Percentiles rank a stretch among this genome's conserved stretches.
These are phyloP conservation scores for Callopanchax toddi DNA, from an alignment of 2,113 vertebrate species.

Conservation along the genomic window DNA sequence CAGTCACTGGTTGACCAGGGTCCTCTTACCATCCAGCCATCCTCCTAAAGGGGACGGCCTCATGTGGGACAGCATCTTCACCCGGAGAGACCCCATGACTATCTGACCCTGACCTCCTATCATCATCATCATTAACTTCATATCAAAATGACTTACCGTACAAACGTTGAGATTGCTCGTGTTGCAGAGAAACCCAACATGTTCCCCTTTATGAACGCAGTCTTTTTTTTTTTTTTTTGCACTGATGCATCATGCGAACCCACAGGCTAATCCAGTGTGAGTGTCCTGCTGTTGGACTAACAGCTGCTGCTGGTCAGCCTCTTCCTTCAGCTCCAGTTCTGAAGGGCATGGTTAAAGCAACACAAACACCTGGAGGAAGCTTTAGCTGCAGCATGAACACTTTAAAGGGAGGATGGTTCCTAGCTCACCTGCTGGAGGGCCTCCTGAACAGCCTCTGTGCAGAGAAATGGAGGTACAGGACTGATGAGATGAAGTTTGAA, in stretches of 20 bases:
- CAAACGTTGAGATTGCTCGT: not conserved
- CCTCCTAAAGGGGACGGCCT: conserved; percentile 86
- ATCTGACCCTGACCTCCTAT: conserved; percentile 71
- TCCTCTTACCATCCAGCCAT: conserved; percentile 91
- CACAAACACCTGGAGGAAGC: too few species aligned
- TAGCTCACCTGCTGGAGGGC: too few species aligned
- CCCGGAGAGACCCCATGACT: conserved; percentile 82
- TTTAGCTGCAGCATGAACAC: too few species aligned
- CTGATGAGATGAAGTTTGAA: too few species aligned
- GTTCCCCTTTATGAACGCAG: not conserved
- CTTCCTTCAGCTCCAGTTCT: too few species aligned
- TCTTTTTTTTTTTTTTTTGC: not conserved
- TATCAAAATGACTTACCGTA: not conserved
- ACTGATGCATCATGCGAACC: not conserved
- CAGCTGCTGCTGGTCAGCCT: conserved; percentile 56
- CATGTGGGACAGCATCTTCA: conserved; percentile 85
- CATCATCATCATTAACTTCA: not conserved
- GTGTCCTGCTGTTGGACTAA: not conserved
- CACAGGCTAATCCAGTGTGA: not conserved
- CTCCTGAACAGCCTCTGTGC: too few species aligned
- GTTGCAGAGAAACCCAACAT: not conserved
- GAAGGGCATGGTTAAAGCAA: too few species aligned
- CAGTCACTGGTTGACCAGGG: conserved; percentile 96
- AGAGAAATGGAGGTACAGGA: too few species aligned
- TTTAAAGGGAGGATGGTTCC: too few species aligned